Base-by-base conservation (phyloP, 2,797 vertebrate species). In the Hephaestus fuliginosus region DNA sequence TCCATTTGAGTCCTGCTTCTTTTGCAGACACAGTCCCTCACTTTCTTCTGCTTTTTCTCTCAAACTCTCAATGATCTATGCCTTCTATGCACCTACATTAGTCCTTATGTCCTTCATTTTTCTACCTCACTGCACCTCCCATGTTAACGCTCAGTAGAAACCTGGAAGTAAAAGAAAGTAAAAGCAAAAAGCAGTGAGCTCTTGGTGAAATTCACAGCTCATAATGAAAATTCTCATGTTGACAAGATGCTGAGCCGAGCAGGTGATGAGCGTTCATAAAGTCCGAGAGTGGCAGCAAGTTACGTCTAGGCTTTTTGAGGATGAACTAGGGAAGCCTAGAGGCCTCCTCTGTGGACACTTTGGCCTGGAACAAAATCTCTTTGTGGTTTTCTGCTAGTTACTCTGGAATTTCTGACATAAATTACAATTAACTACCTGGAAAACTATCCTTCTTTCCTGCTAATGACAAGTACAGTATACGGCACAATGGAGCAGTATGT, bases 371-470 rank as follows among this genome's bases (percentile, higher is more conserved):
- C 78, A 83, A 86, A 92, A 88, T 80, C 79, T 82, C 84, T 82
- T 81, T 87, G 88, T 90, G 89, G 86, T 83, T 83, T 89, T 85
- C 61, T 81, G 75, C 78, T 82, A 56, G 78, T 83, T 89, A 78
- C 81, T 69, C 74, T 85, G 89, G 88, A 91, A 91, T 91, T 88
- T 90, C 78, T 87, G 82, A 87, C 87, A 90, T 93, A 90, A 93
- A 93, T 93, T 91, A 89, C 86, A 91, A 91, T 91, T 88, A 92
- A 91, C 84, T 90, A 93, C 85, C 86, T 90, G 78, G 83, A 91
- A 93, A 91, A 85, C 78, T 78, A 80, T 75, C 75, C 84, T 78
- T 81, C 86, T 87, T 57, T 66, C 61, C 60, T 44, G 51, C 33
- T 55, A 76, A 79, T 74, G 68, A 88, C 75, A 86, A 85, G 76